phyloP scores from a whole-genome alignment of 1,140 invertebrate genomes.

The Procambarus clarkii region DNA sequence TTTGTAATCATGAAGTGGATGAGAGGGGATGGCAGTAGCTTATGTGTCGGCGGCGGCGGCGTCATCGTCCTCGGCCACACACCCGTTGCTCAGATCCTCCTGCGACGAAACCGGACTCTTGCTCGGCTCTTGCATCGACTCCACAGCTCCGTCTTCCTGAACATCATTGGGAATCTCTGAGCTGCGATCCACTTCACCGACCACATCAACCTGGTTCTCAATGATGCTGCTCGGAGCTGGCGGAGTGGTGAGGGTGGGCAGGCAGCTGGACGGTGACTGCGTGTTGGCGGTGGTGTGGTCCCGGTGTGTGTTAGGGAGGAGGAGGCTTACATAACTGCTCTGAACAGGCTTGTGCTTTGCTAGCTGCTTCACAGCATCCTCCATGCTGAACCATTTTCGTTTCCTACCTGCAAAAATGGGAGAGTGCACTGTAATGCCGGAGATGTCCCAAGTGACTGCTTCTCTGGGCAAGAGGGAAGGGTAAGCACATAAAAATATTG shows the following conservation, averaged over 20 bases:
- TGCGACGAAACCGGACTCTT: not conserved
- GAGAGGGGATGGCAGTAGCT: not conserved
- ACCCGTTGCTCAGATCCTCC: constrained; percentile 31
- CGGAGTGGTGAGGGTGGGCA: not conserved
- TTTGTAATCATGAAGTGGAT: not conserved
- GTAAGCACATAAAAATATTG: not conserved
- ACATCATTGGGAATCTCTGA: not conserved
- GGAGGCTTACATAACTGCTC: constrained; percentile 84
- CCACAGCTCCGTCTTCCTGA: not conserved
- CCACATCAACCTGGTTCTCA: not conserved
- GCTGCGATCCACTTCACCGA: not conserved
- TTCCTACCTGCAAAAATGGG: constrained; percentile 82
- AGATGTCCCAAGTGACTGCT: constrained; percentile 22
- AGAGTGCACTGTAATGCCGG: constrained; percentile 38
- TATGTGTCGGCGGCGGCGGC: constrained; percentile 29
- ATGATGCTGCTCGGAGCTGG: constrained; percentile 4
- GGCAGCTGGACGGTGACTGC: constrained; percentile 32
- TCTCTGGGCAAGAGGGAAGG: constrained; percentile 7
- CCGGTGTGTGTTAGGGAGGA: constrained; percentile 68
- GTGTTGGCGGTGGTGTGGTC: not conserved
- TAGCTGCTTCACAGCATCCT: constrained; percentile 89
- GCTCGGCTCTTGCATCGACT: not conserved
- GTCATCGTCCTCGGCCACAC: not conserved
- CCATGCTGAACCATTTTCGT: constrained; percentile 93
- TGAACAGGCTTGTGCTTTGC: constrained; percentile 93